Percentiles rank a stretch among this genome's conserved stretches.
Evolutionary conservation across 2,797 vertebrate genomes (phyloP).

Genomic region (Harpagifer antarcticus): DNA sequence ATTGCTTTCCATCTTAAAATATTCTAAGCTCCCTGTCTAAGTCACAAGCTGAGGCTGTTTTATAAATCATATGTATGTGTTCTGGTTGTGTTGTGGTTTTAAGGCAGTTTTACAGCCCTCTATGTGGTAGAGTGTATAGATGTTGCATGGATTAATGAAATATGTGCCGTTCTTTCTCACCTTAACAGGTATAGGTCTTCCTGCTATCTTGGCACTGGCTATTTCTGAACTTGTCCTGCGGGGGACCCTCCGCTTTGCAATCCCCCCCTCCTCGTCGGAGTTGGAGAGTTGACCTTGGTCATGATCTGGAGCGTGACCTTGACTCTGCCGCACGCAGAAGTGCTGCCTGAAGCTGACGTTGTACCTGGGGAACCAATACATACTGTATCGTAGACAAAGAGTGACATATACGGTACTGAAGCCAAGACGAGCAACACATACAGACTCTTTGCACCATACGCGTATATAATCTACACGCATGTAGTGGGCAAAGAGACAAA

Average conservation of each 20-base stretch:
- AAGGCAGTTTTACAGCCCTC: not conserved
- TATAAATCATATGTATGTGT: not conserved
- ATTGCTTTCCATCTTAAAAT: not conserved
- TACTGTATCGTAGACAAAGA: slow-evolving; percentile 81
- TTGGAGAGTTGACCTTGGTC: slow-evolving; percentile 63
- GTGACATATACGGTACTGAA: slow-evolving; percentile 73
- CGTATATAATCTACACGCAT: slow-evolving; percentile 10
- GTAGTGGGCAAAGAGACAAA: slow-evolving; percentile 64
- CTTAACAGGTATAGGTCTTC: slow-evolving; percentile 88
- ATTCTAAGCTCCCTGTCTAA: no score
- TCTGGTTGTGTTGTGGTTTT: slow-evolving; percentile 1
- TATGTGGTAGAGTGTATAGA: not conserved
- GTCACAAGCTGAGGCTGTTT: not conserved
- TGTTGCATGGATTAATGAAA: not conserved
- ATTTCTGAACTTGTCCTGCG: slow-evolving; percentile 94
- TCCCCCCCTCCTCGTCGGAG: slow-evolving; percentile 83
- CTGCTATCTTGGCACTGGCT: slow-evolving; percentile 92
- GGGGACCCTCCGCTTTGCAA: slow-evolving; percentile 88
- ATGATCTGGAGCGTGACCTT: slow-evolving; percentile 48
- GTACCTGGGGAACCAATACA: slow-evolving; percentile 89
- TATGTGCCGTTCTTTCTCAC: slow-evolving; percentile 50
- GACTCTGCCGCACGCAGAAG: slow-evolving; percentile 88
- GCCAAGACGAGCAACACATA: slow-evolving; percentile 67
- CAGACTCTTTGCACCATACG: slow-evolving; percentile 62
- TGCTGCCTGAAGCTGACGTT: slow-evolving; percentile 97